Conservation (phyloP, 92 coral and sea anemone species). For the Epizoanthus ramosus region DNA sequence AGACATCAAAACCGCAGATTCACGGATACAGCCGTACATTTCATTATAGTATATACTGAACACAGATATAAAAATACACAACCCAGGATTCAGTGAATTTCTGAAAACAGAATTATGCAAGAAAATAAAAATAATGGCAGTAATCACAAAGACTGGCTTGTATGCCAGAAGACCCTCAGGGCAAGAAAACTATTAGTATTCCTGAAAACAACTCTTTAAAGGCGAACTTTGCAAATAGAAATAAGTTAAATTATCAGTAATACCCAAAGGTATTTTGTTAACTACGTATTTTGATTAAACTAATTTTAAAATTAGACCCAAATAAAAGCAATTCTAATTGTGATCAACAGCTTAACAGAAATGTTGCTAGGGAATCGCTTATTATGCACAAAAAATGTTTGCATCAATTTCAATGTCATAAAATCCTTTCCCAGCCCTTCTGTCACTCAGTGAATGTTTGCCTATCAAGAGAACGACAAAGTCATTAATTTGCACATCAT, state of each 20-base stretch:
- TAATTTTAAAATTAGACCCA: background rate
- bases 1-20: no score
- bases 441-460: constrained; percentile 46
- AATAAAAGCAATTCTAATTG: constrained; percentile 25
- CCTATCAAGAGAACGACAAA: background rate
- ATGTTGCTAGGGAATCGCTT: constrained; percentile 39
- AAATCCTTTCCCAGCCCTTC: constrained; percentile 15
- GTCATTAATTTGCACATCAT: background rate
- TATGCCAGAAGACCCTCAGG: constrained; percentile 8
- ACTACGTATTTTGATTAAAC: background rate
- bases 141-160: constrained; percentile 13
- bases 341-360: constrained; percentile 16
- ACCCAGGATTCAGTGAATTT: background rate
- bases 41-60: background rate
- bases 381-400: constrained; percentile 27
- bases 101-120: background rate
- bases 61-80: background rate
- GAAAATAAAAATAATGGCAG: constrained; percentile 3
- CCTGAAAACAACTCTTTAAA: background rate
- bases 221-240: background rate
- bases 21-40: no score
- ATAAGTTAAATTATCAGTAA: background rate
- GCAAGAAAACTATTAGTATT: background rate
- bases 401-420: constrained; percentile 40
- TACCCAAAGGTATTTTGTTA: constrained; percentile 19